Base-by-base conservation (phyloP, 2,113 vertebrate species). In the Oenanthe melanoleuca region DNA sequence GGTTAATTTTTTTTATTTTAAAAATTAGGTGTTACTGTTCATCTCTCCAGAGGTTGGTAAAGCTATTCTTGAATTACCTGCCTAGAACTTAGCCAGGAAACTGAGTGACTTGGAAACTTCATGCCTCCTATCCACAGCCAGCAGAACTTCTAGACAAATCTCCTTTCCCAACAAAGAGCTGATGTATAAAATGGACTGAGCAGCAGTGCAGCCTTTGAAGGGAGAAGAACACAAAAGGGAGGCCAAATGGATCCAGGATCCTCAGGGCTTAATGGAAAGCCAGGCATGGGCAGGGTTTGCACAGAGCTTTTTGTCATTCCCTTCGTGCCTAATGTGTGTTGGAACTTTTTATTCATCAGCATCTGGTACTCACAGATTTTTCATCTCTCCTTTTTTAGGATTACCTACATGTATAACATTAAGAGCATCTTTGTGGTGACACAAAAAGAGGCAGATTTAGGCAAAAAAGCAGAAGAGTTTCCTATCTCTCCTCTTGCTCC, bases 251-350 rank as follows among this genome's bases (percentile, higher is more conserved):
- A 72, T 21, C 24, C 73, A 47, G 3, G 0, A 55, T 37, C 53
- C 66, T 64, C 74, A 8, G 0, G 2, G 57, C 49, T 53, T 61
- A 55, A 93, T 15, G 56, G 65, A 20, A 0, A 56, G 56, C 9
- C 65, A 75, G 80, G 64, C 79, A 17, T 0, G 29, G 61, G 7
- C 21, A 56, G 61, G 55, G 40, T 21, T 25, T 33, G 57, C 4
- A 3, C 50, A 29, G 59, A 0, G 3, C 69, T 81, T 56, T 29
- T 11, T 28, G 31, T 1, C 24, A 3, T 37, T 86, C 64, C 52
- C 40, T 44, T 2, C 2, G 23, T 34, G 72, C 29, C 63, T 78
- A 9, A 49, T 20, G 14, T 2, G 19, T 0, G 3, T 0, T 8
- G 8, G 63, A 52, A 26, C 34, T 33, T 92, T 74, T 66, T 22